These are phyloP conservation scores for Neodiprion lecontei DNA, from an alignment of 1,140 invertebrate genomes.

Conservation along the genomic window DNA sequence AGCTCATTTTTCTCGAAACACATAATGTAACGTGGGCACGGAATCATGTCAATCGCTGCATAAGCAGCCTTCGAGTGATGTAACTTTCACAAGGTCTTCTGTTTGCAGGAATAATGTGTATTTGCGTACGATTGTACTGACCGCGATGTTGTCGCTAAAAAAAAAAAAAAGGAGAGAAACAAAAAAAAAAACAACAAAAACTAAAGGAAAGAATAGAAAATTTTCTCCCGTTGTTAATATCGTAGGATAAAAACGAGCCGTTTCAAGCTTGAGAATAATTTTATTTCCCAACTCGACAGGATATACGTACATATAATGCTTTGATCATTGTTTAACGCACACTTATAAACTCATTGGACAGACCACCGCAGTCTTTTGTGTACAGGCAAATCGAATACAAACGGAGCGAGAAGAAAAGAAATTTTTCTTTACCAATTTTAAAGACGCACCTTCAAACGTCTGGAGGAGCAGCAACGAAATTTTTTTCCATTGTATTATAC, in stretches of 20 bases:
- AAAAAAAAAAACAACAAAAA: neutral
- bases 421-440: neutral
- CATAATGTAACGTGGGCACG: no score
- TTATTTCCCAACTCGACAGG: neutral
- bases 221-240: neutral
- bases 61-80: conserved; percentile 45
- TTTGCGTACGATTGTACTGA: neutral
- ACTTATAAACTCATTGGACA: neutral
- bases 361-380: neutral
- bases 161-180: neutral
- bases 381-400: neutral
- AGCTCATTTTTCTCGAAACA: no score
- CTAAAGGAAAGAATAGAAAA: neutral
- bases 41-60: neutral
- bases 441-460: neutral
- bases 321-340: neutral
- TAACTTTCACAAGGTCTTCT: conserved; percentile 52
- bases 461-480: neutral
- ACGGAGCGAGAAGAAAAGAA: neutral
- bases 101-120: neutral
- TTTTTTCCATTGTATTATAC: no score
- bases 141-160: neutral
- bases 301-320: neutral
- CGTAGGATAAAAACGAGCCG: neutral
- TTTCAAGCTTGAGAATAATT: neutral